Percentiles rank a stretch among this genome's conserved stretches.
phyloP scores from a whole-genome alignment of 2,797 vertebrate genomes.

The Graptemys geographica region DNA sequence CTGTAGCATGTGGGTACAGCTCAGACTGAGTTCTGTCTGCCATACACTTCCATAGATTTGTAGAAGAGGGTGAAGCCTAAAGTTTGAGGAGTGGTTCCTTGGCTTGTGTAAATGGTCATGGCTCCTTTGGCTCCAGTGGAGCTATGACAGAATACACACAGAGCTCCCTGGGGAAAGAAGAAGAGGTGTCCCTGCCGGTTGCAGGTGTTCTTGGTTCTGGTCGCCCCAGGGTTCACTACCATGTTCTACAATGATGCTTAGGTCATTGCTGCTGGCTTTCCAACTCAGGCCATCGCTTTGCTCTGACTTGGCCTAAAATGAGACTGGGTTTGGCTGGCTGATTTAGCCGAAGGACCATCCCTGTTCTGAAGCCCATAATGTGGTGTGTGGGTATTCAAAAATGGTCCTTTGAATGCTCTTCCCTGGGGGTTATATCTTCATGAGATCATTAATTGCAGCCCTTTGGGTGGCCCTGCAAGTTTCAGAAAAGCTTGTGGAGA shows the following conservation, averaged over 20 bases:
- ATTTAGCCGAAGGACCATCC: not conserved
- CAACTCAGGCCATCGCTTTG: not conserved
- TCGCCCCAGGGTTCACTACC: not conserved
- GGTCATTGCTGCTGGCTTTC: not conserved
- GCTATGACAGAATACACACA: not conserved
- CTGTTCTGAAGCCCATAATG: not conserved
- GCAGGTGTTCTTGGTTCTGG: not conserved
- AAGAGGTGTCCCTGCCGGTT: not conserved
- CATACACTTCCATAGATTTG: not conserved
- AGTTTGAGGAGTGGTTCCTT: not conserved
- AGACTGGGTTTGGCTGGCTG: not conserved
- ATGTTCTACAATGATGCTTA: not conserved
- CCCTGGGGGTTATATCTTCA: not conserved
- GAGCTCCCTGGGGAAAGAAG: not conserved
- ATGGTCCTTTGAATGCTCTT: not conserved
- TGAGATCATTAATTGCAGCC: not conserved
- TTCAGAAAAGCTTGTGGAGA: slow-evolving; percentile 16
- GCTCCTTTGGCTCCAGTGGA: not conserved
- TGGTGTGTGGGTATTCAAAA: not conserved
- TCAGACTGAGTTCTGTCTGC: not conserved
- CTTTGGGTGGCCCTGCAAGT: not conserved
- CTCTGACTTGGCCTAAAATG: not conserved
- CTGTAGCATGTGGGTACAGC: not conserved
- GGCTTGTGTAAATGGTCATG: not conserved
- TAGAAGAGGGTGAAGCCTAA: not conserved